Evolutionary conservation across 2,888 invertebrate species (phyloP).

Genomic region (Crossocerus cetratus): DNA sequence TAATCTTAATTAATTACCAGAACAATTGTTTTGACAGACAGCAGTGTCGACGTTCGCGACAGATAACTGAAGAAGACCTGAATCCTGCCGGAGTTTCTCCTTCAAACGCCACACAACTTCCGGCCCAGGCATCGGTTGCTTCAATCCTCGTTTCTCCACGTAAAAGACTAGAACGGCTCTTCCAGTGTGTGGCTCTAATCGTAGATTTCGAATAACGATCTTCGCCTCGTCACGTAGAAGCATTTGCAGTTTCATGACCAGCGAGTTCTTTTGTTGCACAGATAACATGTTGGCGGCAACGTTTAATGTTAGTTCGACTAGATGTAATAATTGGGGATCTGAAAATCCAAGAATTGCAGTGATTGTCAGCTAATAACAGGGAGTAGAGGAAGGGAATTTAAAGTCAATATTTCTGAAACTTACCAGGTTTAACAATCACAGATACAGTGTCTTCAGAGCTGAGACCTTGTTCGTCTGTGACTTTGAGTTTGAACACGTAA

Average conservation of each 20-base stretch:
- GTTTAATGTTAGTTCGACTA: conserved; percentile 90
- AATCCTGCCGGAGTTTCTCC: conserved; percentile 84
- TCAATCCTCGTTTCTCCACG: conserved; percentile 80
- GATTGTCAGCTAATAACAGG: too few relatives aligned
- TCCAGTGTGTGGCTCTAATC: conserved; percentile 78
- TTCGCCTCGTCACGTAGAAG: conserved; percentile 86
- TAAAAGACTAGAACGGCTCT: conserved; percentile 83
- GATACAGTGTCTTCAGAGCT: conserved; percentile 90
- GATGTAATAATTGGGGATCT: conserved; percentile 85
- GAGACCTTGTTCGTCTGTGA: conserved; percentile 93
- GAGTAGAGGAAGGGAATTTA: too few relatives aligned
- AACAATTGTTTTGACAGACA: conserved; percentile 95
- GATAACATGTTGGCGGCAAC: conserved; percentile 84
- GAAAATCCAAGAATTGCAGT: too few relatives aligned
- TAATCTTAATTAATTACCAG: conserved; percentile 78
- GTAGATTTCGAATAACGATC: conserved; percentile 76
- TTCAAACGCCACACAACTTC: conserved; percentile 83
- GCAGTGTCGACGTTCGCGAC: conserved; percentile 88
- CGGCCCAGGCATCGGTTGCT: conserved; percentile 79
- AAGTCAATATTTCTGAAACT: background rate
- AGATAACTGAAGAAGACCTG: conserved; percentile 84
- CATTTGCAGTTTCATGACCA: conserved; percentile 89
- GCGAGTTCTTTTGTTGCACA: conserved; percentile 85
- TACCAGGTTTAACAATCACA: conserved; percentile 86
- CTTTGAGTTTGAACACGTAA: conserved; percentile 93